phyloP scores from a whole-genome alignment of 2,797 vertebrate species.

The Lepilemur ruficaudatus region DNA sequence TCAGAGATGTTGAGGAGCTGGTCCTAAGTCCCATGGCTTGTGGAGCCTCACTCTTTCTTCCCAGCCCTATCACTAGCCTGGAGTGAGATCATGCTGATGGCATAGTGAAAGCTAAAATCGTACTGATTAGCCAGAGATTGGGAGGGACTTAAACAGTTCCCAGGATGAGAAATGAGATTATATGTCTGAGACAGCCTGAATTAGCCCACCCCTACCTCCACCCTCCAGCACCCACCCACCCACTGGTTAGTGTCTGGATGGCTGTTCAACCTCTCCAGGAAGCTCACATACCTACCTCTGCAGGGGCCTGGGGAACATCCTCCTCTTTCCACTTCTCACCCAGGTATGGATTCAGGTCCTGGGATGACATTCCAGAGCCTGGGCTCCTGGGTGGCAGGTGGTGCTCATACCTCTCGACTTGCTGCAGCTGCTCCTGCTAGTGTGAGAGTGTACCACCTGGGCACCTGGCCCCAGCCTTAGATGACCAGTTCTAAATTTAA shows the following conservation, averaged over 20 bases:
- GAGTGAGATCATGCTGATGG: neutral
- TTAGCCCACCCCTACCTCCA: accelerated
- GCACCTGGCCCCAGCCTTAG: neutral
- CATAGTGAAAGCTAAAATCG: neutral
- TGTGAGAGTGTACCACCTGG: slow-evolving; percentile 54
- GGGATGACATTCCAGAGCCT: slow-evolving; percentile 63
- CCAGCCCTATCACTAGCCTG: neutral
- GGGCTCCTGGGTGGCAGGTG: slow-evolving; percentile 67
- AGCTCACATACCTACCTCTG: slow-evolving; percentile 77
- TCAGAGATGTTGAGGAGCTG: neutral
- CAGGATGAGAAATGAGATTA: neutral
- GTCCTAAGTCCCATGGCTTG: neutral
- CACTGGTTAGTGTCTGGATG: neutral
- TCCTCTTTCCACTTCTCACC: slow-evolving; percentile 42
- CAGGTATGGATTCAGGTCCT: slow-evolving; percentile 68
- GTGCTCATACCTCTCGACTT: slow-evolving; percentile 64
- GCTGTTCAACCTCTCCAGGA: neutral
- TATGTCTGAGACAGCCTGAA: neutral
- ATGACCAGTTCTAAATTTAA: neutral
- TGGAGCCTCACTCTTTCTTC: neutral
- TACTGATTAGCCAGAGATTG: neutral
- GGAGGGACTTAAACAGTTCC: neutral
- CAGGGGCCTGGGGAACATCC: neutral
- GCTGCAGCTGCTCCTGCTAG: slow-evolving; percentile 76
- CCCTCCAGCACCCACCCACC: neutral